A percentile compares a stretch with the other conserved stretches of the same genome.
Evolutionary conservation across 2,113 vertebrate genomes (phyloP).

Genomic region (Mustela lutreola): DNA sequence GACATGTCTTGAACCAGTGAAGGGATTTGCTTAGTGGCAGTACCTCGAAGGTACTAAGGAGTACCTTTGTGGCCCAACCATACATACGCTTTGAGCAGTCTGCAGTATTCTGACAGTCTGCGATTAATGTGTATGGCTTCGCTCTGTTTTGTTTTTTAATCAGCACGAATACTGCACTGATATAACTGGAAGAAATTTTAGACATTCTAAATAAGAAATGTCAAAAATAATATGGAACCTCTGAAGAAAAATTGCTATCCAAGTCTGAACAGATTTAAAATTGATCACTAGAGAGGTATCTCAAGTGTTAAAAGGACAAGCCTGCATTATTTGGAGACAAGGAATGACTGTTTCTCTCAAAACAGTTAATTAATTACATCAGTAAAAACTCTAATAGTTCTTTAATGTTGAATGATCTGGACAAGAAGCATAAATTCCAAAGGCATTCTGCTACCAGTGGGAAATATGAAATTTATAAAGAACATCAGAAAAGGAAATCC

Average conservation of each 20-base stretch:
- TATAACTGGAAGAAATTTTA: not conserved
- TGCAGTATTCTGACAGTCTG: not conserved
- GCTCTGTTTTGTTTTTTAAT: not conserved
- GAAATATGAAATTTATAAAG: not conserved
- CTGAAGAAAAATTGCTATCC: not conserved
- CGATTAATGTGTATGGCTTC: not conserved
- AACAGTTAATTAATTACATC: not conserved
- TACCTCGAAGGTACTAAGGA: not conserved
- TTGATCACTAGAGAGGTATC: not conserved
- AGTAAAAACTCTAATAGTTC: not conserved
- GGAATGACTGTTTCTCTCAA: conserved; percentile 30
- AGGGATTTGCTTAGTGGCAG: not conserved
- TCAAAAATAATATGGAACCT: not conserved
- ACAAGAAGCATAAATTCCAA: not conserved
- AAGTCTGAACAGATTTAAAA: conserved; percentile 39
- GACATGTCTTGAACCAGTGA: not conserved
- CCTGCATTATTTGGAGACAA: not conserved
- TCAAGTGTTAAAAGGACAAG: not conserved
- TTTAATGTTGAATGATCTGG: not conserved
- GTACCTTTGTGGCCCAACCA: not conserved
- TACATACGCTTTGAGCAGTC: not conserved
- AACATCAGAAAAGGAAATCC: not conserved
- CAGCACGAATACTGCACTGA: not conserved
- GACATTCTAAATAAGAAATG: conserved; percentile 9
- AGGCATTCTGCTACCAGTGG: not conserved